Percentiles rank a stretch among this genome's conserved stretches.
These are phyloP conservation scores for Xylota segnis DNA, from an alignment of 2,888 invertebrate species.

Conservation along the genomic window DNA sequence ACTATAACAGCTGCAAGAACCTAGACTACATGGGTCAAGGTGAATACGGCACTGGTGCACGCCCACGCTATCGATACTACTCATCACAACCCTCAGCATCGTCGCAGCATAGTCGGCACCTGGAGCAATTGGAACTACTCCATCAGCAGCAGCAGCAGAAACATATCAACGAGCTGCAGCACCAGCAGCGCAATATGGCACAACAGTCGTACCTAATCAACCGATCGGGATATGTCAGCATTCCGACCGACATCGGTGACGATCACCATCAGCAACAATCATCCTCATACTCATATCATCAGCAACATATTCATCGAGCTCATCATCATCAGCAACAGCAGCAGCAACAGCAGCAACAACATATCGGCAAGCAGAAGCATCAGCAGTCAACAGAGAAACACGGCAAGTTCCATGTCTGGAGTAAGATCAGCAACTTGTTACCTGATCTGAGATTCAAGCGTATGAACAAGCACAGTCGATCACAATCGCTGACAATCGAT, in stretches of 20 bases:
- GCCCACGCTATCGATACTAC: slow-evolving; percentile 57
- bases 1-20: slow-evolving; percentile 82
- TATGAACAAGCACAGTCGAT: slow-evolving; percentile 89
- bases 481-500: slow-evolving; percentile 90
- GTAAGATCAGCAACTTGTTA: slow-evolving; percentile 88
- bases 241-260: slow-evolving; percentile 79
- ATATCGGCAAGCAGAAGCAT: slow-evolving; percentile 69
- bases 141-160: slow-evolving; percentile 68
- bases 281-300: slow-evolving; percentile 78
- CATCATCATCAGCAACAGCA: slow-evolving; percentile 80
- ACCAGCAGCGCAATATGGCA: slow-evolving; percentile 57
- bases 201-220: slow-evolving; percentile 75
- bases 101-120: slow-evolving; percentile 58
- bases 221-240: slow-evolving; percentile 76
- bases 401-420: slow-evolving; percentile 81
- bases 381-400: slow-evolving; percentile 77
- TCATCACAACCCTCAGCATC: slow-evolving; percentile 55
- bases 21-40: slow-evolving; percentile 81
- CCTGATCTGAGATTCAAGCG: slow-evolving; percentile 90
- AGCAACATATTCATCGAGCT: slow-evolving; percentile 73
- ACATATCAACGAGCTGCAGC: slow-evolving; percentile 69
- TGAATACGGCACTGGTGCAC: slow-evolving; percentile 52
- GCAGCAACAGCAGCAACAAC: slow-evolving; percentile 61
- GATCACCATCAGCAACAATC: slow-evolving; percentile 79
- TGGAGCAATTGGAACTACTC: slow-evolving; percentile 59